phyloP scores from a whole-genome alignment of 2,888 invertebrate genomes.

The Melieria crassipennis region DNA sequence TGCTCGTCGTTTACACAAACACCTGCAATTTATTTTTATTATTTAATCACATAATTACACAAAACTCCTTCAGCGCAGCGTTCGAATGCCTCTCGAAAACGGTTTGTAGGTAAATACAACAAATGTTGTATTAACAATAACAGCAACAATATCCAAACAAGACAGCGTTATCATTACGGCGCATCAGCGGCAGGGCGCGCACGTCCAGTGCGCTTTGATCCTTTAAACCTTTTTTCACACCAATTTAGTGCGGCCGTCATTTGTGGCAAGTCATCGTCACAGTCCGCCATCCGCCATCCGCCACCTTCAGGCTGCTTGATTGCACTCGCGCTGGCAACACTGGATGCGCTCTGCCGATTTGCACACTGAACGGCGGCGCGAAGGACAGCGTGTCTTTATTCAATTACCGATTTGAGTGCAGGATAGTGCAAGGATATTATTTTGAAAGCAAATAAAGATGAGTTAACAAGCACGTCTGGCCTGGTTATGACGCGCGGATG shows the following conservation, averaged over 20 bases:
- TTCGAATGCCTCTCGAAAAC: background rate
- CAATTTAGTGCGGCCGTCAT: slow-evolving; percentile 33
- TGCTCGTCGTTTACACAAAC: background rate
- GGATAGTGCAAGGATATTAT: slow-evolving; percentile 25
- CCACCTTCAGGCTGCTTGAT: too few species aligned
- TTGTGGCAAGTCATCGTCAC: slow-evolving; percentile 45
- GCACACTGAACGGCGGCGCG: too few species aligned
- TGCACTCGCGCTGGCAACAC: too few species aligned
- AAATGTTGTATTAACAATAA: slow-evolving; percentile 5
- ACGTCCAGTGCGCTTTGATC: slow-evolving; percentile 19
- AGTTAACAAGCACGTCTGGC: background rate
- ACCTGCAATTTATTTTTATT: slow-evolving; percentile 36
- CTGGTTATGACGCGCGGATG: background rate
- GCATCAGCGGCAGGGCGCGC: slow-evolving; percentile 2
- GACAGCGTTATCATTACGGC: slow-evolving; percentile 21
- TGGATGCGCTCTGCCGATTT: too few species aligned
- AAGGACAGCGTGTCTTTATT: slow-evolving; percentile 46
- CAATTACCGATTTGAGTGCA: slow-evolving; percentile 42
- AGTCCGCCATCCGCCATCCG: too few species aligned
- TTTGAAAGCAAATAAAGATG: slow-evolving; percentile 28
- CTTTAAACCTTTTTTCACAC: slow-evolving; percentile 41
- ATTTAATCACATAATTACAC: slow-evolving; percentile 59
- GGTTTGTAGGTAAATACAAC: background rate
- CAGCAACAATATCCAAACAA: slow-evolving; percentile 7
- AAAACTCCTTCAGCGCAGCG: background rate